Evolutionary conservation across 2,888 invertebrate genomes (phyloP).

Genomic region (Tetramorium bicarinatum): DNA sequence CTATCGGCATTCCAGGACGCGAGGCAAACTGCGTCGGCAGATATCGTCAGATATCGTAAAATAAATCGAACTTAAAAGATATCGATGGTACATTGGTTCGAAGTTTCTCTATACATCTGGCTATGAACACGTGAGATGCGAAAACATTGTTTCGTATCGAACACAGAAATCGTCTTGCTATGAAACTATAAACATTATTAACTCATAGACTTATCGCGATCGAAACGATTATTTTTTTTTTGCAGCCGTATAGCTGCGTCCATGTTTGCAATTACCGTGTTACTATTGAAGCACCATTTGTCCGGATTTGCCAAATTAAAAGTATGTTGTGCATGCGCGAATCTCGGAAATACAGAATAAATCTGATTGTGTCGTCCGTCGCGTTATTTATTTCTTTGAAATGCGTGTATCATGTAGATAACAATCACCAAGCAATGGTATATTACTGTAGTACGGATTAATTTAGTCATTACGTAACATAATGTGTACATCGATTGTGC

Average conservation of each 20-base stretch:
- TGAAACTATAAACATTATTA: not conserved
- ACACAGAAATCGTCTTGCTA: not conserved
- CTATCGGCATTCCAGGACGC: slow-evolving; percentile 66
- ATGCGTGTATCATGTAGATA: not conserved
- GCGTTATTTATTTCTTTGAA: slow-evolving; percentile 22
- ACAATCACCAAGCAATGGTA: slow-evolving; percentile 7
- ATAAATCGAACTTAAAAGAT: slow-evolving; percentile 68
- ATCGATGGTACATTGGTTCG: slow-evolving; percentile 42
- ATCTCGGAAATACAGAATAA: not conserved
- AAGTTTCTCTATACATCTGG: not conserved
- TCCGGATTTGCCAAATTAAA: not conserved
- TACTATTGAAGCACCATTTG: not conserved
- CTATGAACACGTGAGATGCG: not conserved
- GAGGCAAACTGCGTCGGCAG: slow-evolving; percentile 59
- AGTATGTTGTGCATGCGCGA: not conserved
- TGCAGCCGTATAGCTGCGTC: not conserved
- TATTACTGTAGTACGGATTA: not conserved
- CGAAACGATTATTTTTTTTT: not conserved
- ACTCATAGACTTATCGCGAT: no score
- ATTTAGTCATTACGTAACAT: not conserved
- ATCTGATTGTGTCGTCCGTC: not conserved
- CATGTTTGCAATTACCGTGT: not conserved
- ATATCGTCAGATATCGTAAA: slow-evolving; percentile 62
- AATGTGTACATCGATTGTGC: not conserved
- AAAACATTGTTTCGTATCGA: not conserved